phyloP scores from a whole-genome alignment of 2,797 vertebrate species.

The Ispidina picta region DNA sequence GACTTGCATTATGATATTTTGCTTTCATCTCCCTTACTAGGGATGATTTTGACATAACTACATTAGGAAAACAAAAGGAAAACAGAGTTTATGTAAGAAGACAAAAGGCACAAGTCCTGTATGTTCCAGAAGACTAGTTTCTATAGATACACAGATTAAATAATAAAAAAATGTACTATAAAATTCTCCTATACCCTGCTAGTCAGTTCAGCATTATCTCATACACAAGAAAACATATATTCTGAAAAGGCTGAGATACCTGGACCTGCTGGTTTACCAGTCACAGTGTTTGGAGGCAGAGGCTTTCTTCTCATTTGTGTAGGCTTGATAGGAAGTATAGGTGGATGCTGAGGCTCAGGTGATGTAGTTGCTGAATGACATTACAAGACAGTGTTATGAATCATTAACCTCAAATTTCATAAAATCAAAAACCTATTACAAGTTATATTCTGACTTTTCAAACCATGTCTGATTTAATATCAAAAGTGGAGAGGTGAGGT shows the following conservation, averaged over 20 bases:
- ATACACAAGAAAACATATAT: not conserved
- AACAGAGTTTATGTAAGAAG: not conserved
- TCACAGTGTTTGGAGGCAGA: slow-evolving; percentile 75
- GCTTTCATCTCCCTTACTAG: not conserved
- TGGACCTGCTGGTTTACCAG: slow-evolving; percentile 78
- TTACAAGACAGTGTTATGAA: slow-evolving; percentile 37
- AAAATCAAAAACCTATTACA: not conserved
- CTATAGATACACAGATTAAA: not conserved
- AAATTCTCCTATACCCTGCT: not conserved
- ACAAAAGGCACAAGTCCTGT: not conserved
- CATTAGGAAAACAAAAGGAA: not conserved
- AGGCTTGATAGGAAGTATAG: slow-evolving; percentile 64
- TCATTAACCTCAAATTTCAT: not conserved
- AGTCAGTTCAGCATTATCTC: not conserved
- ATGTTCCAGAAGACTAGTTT: not conserved
- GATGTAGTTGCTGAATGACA: slow-evolving; percentile 49
- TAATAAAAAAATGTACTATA: not conserved
- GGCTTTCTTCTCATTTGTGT: slow-evolving; percentile 73
- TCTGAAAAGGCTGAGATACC: slow-evolving; percentile 57
- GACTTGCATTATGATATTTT: not conserved
- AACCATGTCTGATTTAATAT: slow-evolving; percentile 2
- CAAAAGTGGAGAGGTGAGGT: not conserved
- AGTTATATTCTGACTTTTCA: not conserved
- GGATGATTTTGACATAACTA: not conserved
- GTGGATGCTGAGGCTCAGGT: slow-evolving; percentile 57